Conservation (phyloP, 2,113 vertebrate species). For the Ariopsis seemanni region DNA sequence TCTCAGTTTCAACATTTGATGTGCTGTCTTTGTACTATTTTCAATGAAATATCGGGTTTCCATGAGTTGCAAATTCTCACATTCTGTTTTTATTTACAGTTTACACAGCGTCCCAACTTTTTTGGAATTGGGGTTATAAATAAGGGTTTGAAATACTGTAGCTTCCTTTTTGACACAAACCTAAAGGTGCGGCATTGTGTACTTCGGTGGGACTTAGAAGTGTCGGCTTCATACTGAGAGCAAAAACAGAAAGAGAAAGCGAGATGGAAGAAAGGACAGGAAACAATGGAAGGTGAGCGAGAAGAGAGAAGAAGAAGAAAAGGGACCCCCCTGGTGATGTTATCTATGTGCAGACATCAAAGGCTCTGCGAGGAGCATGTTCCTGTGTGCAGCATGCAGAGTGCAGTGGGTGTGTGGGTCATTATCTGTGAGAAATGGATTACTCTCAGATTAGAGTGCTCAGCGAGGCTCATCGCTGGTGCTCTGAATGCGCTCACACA, state of each 20-base stretch:
- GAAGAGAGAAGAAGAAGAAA: conserved; percentile 10
- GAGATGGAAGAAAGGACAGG: conserved; percentile 2
- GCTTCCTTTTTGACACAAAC: not conserved
- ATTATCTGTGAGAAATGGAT: conserved; percentile 77
- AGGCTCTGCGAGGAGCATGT: conserved; percentile 46
- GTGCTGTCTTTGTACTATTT: too few species aligned
- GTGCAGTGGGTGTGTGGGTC: conserved; percentile 57
- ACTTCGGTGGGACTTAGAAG: conserved; percentile 14
- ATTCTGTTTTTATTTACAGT: too few species aligned
- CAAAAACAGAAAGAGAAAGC: conserved; percentile 38
- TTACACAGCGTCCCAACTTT: too few species aligned
- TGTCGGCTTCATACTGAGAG: conserved; percentile 31
- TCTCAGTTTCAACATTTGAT: too few species aligned
- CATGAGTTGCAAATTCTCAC: too few species aligned
- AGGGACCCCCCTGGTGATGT: conserved; percentile 60
- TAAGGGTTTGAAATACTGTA: not conserved
- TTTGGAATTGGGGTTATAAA: not conserved
- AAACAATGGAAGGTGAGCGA: conserved; percentile 44
- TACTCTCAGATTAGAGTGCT: conserved; percentile 74
- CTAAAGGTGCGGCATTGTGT: not conserved
- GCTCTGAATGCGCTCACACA: conserved; percentile 48
- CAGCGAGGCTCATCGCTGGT: conserved; percentile 60
- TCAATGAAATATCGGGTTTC: too few species aligned
- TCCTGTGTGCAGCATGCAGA: conserved; percentile 38
- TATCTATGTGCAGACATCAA: conserved; percentile 71